These are phyloP conservation scores for Leucozona laternaria DNA, from an alignment of 2,888 invertebrate species.

Conservation along the genomic window DNA sequence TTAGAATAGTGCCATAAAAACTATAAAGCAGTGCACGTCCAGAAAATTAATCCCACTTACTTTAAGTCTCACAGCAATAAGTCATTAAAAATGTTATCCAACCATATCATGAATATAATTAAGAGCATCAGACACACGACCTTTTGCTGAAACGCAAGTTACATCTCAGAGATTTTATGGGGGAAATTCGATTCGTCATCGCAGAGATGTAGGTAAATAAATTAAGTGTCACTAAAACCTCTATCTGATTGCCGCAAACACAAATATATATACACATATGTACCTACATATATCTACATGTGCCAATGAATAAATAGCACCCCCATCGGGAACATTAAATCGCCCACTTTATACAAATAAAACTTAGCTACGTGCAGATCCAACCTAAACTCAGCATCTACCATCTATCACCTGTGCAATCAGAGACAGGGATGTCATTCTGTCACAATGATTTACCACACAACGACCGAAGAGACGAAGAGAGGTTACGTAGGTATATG, in stretches of 20 bases:
- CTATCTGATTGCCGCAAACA: constrained; percentile 10
- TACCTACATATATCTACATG: background rate
- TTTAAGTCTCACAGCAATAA: constrained; percentile 5
- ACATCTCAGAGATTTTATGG: background rate
- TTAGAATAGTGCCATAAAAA: background rate
- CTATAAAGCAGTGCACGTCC: background rate
- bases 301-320: background rate
- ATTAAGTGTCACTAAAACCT: constrained; percentile 48
- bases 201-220: constrained; percentile 44
- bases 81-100: constrained; percentile 24
- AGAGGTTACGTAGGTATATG: no score
- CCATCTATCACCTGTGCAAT: constrained; percentile 70
- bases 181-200: background rate
- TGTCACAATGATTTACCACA: constrained; percentile 72
- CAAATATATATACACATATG: constrained; percentile 6
- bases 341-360: constrained; percentile 22
- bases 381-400: constrained; percentile 58
- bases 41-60: constrained; percentile 2
- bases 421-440: constrained; percentile 69
- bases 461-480: background rate
- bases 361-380: constrained; percentile 14
- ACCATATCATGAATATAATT: constrained; percentile 5
- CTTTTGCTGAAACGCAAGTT: constrained; percentile 15
- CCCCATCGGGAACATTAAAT: constrained; percentile 24
- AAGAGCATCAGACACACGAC: constrained; percentile 44